A percentile compares a stretch with the other conserved stretches of the same genome.
Conservation (phyloP, 92 coral and sea anemone genomes). For the Ricordea florida region DNA sequence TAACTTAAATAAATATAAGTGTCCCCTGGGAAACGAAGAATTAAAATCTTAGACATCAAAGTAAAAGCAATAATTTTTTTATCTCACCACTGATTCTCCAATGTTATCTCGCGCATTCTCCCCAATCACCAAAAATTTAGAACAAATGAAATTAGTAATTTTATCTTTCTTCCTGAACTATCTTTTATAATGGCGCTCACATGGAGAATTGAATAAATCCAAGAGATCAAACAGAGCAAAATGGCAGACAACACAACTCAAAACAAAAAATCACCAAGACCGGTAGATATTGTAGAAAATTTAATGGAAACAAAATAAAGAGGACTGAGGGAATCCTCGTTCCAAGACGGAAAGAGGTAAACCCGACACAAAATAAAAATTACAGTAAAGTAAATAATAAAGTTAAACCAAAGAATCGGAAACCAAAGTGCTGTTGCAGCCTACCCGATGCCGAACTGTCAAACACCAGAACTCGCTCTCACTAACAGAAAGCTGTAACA, state of each 20-base stretch:
- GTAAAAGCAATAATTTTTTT: constrained; percentile 32
- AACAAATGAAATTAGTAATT: constrained; percentile 47
- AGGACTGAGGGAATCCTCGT: constrained; percentile 29
- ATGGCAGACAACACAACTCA: constrained; percentile 24
- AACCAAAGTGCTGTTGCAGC: constrained; percentile 50
- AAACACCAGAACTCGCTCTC: constrained; percentile 28
- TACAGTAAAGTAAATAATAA: constrained; percentile 64
- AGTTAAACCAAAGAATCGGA: constrained; percentile 62
- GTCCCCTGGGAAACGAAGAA: constrained; percentile 29
- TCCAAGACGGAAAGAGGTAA: constrained; percentile 49
- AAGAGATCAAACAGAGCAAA: constrained; percentile 20
- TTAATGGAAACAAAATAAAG: constrained; percentile 84
- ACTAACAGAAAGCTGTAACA: constrained; percentile 39
- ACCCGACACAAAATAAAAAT: constrained; percentile 70
- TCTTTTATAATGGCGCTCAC: constrained; percentile 36
- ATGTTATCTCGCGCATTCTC: constrained; percentile 20
- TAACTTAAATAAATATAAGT: constrained; percentile 13
- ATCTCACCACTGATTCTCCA: constrained; percentile 9
- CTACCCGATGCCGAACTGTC: constrained; percentile 47
- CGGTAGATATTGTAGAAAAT: constrained; percentile 73
- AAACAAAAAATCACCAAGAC: constrained; percentile 62
- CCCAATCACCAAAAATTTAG: constrained; percentile 31
- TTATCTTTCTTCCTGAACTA: constrained; percentile 17
- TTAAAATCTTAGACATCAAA: constrained; percentile 30
- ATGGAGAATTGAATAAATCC: constrained; percentile 17